These are phyloP conservation scores for Cephonodes hylas DNA, from an alignment of 2,888 invertebrate species.

Conservation along the genomic window DNA sequence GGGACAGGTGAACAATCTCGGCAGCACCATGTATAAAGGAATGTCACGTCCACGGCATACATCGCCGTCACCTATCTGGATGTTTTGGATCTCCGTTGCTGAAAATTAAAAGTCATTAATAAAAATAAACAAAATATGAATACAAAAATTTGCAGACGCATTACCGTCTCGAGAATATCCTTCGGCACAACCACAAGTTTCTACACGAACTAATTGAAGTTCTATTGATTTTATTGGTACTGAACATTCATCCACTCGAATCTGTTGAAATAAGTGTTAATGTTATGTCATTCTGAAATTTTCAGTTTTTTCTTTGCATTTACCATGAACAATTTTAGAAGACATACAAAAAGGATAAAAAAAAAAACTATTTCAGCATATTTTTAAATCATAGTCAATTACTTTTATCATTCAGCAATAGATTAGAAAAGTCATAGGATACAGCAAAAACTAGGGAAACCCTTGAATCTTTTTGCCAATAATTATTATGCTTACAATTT, in stretches of 20 bases:
- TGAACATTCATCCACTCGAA: slow-evolving; percentile 90
- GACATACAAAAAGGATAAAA: no score
- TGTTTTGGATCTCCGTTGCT: slow-evolving; percentile 99
- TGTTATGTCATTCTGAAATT: no score
- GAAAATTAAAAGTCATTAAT: slow-evolving; percentile 18
- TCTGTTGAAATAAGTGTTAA: no score
- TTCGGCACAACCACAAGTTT: slow-evolving; percentile 96
- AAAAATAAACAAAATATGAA: background rate
- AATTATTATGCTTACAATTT: no score
- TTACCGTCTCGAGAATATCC: slow-evolving; percentile 95
- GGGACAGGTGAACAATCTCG: slow-evolving; percentile 96
- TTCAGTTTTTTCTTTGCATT: no score
- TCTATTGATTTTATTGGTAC: slow-evolving; percentile 95
- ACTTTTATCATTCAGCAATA: no score
- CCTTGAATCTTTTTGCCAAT: no score
- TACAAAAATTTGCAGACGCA: background rate
- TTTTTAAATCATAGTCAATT: no score
- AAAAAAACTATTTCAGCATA: no score
- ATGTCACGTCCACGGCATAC: slow-evolving; percentile 89
- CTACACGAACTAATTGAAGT: slow-evolving; percentile 95
- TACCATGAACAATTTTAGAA: no score
- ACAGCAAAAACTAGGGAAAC: no score
- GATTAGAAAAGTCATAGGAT: no score
- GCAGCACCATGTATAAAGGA: slow-evolving; percentile 97
- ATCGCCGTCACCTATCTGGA: slow-evolving; percentile 97